phyloP scores from a whole-genome alignment of 2,797 vertebrate species.

The Rallus crepitans region DNA sequence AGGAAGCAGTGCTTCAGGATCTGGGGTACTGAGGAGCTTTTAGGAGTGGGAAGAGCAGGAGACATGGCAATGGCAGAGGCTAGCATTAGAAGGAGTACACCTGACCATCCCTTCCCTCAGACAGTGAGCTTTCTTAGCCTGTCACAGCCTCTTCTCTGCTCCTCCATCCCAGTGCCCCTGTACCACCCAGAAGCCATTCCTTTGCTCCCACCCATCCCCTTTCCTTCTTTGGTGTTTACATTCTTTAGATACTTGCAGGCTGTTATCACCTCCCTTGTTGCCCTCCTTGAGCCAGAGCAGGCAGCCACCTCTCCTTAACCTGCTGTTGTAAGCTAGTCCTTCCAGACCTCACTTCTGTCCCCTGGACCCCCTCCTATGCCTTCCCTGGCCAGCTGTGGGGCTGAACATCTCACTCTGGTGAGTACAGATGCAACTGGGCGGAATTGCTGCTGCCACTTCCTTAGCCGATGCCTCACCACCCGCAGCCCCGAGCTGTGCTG shows the following conservation, averaged over 20 bases:
- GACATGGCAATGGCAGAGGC: not conserved
- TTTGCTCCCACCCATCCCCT: slow-evolving; percentile 35
- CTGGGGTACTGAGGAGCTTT: not conserved
- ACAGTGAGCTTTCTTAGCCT: not conserved
- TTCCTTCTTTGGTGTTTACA: slow-evolving; percentile 76
- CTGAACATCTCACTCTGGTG: not conserved
- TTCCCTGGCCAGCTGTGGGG: not conserved
- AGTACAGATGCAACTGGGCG: not conserved
- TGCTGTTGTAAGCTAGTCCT: not conserved
- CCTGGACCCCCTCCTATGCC: not conserved
- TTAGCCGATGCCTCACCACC: not conserved
- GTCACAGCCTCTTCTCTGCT: not conserved
- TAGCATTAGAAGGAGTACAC: not conserved
- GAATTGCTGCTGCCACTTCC: not conserved
- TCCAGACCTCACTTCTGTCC: not conserved
- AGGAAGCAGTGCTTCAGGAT: not conserved
- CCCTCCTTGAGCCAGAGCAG: slow-evolving; percentile 4
- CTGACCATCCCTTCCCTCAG: not conserved
- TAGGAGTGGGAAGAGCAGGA: not conserved
- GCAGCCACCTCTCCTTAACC: slow-evolving; percentile 48
- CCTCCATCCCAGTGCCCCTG: not conserved
- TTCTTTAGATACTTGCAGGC: slow-evolving; percentile 69
- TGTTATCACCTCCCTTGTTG: slow-evolving; percentile 61
- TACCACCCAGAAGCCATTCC: slow-evolving; percentile 38
- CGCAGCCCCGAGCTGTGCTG: not conserved